These are phyloP conservation scores for Pollicipes pollicipes DNA, from an alignment of 1,140 invertebrate species.

Conservation along the genomic window DNA sequence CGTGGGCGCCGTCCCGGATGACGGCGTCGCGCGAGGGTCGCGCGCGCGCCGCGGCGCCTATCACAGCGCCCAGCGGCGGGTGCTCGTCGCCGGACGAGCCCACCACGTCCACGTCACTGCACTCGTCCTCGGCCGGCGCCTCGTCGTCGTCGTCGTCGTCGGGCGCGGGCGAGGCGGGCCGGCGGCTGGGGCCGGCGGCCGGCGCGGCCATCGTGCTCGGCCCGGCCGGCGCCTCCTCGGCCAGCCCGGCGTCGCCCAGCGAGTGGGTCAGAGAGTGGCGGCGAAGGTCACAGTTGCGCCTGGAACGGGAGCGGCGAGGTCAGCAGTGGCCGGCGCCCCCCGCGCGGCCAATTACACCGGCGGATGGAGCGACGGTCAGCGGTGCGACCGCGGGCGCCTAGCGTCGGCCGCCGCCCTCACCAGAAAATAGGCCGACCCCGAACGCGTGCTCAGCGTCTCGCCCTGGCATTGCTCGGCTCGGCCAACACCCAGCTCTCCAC, in stretches of 20 bases:
- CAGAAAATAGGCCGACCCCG: constrained; percentile 63
- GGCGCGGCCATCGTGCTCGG: constrained; percentile 11
- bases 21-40: background rate
- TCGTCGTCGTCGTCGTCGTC: constrained; percentile 13
- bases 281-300: constrained; percentile 48
- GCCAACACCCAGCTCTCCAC: background rate
- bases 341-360: no score
- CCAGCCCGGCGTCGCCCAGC: constrained; percentile 56
- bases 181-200: constrained; percentile 24
- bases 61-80: no score
- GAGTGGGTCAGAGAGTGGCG: constrained; percentile 67
- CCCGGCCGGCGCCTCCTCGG: constrained; percentile 39
- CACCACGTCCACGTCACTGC: background rate
- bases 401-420: constrained; percentile 81
- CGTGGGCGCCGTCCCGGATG: background rate
- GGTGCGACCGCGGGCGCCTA: constrained; percentile 75
- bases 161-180: constrained; percentile 26
- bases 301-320: constrained; percentile 65
- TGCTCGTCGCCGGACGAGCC: background rate
- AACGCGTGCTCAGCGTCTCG: constrained; percentile 76
- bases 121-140: constrained; percentile 12
- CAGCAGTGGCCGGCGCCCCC: no score
- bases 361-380: constrained; percentile 77
- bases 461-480: constrained; percentile 39
- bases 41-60: no score